phyloP scores from a whole-genome alignment of 2,888 invertebrate species.

The Lydus trimaculatus region DNA sequence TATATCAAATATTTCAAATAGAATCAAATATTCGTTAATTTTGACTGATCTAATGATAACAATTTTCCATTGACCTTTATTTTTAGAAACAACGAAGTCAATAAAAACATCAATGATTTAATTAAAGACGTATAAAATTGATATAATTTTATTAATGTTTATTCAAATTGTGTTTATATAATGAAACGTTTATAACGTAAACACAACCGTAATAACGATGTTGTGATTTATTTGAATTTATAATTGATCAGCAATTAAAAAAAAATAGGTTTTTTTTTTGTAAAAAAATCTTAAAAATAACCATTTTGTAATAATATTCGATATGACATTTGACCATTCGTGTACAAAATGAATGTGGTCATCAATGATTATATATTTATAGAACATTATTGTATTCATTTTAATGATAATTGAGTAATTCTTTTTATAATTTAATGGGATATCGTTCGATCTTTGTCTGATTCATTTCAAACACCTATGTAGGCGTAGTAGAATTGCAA shows the following conservation, averaged over 20 bases:
- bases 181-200: background rate
- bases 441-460: background rate
- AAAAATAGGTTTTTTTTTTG: no score
- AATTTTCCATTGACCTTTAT: no score
- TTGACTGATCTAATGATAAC: no score
- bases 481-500: background rate
- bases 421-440: background rate
- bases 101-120: background rate
- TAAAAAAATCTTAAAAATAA: slow-evolving; percentile 28
- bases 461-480: background rate
- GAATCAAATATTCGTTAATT: no score
- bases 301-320: slow-evolving; percentile 24
- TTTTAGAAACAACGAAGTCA: background rate
- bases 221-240: background rate
- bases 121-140: background rate
- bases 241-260: no score
- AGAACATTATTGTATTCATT: slow-evolving; percentile 20
- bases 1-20: no score
- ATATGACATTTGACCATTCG: slow-evolving; percentile 30
- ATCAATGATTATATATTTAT: slow-evolving; percentile 35
- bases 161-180: background rate
- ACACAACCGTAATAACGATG: background rate
- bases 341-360: background rate
- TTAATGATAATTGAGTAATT: background rate
- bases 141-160: background rate